Evolutionary conservation across 37 sponge, comb jelly and placozoan species (phyloP), one percentile per base, ranked within the genome.

Genomic region (Dysidea cf. avara): DNA sequence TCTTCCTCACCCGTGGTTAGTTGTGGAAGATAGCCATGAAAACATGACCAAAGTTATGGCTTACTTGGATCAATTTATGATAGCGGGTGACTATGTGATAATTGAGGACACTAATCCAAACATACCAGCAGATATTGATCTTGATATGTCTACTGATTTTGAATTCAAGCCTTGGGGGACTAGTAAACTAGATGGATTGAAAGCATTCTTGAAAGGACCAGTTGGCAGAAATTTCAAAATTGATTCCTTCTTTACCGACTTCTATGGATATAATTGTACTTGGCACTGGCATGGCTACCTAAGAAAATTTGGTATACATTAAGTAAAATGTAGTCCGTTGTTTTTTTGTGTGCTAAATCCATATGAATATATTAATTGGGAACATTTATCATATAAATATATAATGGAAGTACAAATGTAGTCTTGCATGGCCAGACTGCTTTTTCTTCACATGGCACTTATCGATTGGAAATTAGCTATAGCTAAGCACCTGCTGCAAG

Each of bases 21-120:
- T 88, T 2, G 57, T 77, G 37, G 89, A 88, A 37, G 89, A 88
- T 73, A 40, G 62, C 18, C 89, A 88, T 36, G 39, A 16, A 20
- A 88, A 88, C 57, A 14, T 31, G 11, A 11, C 29, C 48, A 66
- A 66, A n/a, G 30, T 78, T 12, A 14, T 88, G 64, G 55, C 71
- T 13, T 72, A 78, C 48, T 88, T 88, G 32, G 56, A 74, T 36
- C 18, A 16, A 29, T 72, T 38, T 39, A 61, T 83, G 69, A 50
- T 73, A 32, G 24, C 43, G 35, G 83, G 83, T 30, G 89, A 88
- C 47, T 88, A 88, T 57, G 52, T 78, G 25, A 53, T 83, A 0
- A 17, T 78, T 20, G 84, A 88, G 26, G 89, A 88, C 61, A 57
- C 78, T 7, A 35, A 37, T 35, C 84, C 84, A 40, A 5, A 55